These are phyloP conservation scores for Styela plicata DNA, from an alignment of 23 tunicate species.

Conservation along the genomic window DNA sequence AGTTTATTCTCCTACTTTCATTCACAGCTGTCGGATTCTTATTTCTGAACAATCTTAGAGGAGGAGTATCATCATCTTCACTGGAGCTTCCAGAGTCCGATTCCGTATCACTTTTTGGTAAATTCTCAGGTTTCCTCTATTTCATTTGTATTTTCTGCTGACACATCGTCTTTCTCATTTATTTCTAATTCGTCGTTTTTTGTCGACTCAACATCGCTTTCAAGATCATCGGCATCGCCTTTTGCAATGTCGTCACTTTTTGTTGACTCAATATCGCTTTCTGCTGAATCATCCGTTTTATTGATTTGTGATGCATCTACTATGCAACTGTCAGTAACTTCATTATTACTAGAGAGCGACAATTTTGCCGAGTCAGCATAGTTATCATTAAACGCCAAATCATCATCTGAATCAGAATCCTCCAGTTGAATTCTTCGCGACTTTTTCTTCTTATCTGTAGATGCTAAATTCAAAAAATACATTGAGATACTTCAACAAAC, in stretches of 20 bases:
- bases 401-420: background rate
- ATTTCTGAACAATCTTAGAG: constrained; percentile 68
- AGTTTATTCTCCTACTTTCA: constrained; percentile 11
- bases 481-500: no score
- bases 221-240: background rate
- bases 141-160: background rate
- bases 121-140: no score
- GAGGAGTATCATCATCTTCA: constrained; percentile 62
- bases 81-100: constrained; percentile 23
- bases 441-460: background rate
- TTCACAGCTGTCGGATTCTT: constrained; percentile 12
- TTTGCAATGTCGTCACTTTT: background rate
- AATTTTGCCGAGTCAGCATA: no score
- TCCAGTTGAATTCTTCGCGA: background rate
- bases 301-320: background rate
- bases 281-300: background rate
- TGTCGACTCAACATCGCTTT: background rate
- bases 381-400: background rate
- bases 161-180: background rate
- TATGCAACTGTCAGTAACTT: background rate
- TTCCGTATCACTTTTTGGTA: background rate
- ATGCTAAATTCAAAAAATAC: no score
- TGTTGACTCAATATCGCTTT: background rate
- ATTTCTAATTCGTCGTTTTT: background rate
- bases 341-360: background rate